Base-by-base conservation (phyloP, 2,888 invertebrate species). In the Thymelicus acteon region DNA sequence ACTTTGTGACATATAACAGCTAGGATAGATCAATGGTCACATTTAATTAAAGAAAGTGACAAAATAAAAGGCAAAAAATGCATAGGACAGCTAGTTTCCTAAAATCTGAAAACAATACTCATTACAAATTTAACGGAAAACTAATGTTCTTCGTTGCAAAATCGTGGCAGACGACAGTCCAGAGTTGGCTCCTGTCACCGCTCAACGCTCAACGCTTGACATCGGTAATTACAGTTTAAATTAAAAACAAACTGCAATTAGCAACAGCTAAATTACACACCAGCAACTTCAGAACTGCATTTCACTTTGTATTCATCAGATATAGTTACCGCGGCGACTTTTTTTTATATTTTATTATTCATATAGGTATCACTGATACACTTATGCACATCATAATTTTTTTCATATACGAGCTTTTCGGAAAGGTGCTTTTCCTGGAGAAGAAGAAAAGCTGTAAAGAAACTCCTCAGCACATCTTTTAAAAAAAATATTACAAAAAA, bases 211-310 rank as follows among this genome's bases (percentile, higher is more conserved):
- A 57, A 37, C 54, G 54, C 54, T 24, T 24, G 54, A 57, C 57
- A 54, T 57, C 57, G 31, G 57, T 37, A 57, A 57, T 57, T 57
- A 57, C 57, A 57, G 57, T 57, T 57, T 57, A 57, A 57, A 57
- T 57, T 57, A 31, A 57, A 57, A 37, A 57, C 57, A 57, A 57
- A 57, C 57, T 57, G 57, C 57, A 57, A 57, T 57, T 57, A 57
- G 57, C 57, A 57, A 57, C 57, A 57, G 57, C 57, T 57, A 57
- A 57, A 57, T 57, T 57, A 57, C 57, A 57, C 57, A 57, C 10
- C 52, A 31, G 54, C 19, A 54, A 57, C 57, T 57, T 37, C 31
- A 57, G 57, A 57, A 57, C 57, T 57, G 57, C 57, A 57, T 57
- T 57, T 57, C 57, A 57, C 57, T 57, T 57, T 37, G 57, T 57